These are phyloP conservation scores for Cossypha dichroa DNA, from an alignment of 2,797 vertebrate species.

Conservation along the genomic window DNA sequence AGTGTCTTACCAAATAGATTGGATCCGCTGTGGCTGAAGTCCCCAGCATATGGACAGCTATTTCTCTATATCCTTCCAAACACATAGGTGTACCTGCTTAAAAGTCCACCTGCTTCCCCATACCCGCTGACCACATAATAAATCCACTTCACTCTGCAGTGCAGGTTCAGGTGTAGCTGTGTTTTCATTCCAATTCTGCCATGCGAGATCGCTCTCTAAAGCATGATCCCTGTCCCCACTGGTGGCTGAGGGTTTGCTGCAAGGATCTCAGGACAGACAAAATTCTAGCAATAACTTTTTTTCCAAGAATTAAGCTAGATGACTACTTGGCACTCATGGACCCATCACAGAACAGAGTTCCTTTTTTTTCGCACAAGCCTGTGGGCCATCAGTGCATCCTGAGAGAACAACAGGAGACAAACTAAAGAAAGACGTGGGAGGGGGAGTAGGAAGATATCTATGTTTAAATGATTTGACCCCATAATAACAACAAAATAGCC, in stretches of 20 bases:
- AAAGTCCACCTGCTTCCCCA: not conserved
- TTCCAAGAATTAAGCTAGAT: not conserved
- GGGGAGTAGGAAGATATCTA: conserved; percentile 23
- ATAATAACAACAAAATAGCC: conserved; percentile 38
- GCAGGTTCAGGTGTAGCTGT: not conserved
- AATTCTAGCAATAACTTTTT: not conserved
- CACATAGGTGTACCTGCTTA: not conserved
- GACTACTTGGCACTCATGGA: not conserved
- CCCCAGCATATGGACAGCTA: rapidly evolving
- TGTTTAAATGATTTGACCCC: conserved; percentile 25
- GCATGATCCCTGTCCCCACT: not conserved
- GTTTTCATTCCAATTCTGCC: not conserved
- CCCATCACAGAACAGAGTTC: not conserved
- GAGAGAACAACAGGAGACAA: conserved; percentile 21
- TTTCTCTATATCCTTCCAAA: not conserved
- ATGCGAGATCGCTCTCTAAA: rapidly evolving
- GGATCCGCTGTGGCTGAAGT: not conserved
- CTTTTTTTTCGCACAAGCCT: not conserved
- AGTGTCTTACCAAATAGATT: rapidly evolving
- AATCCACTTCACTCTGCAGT: not conserved
- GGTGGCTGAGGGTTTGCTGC: not conserved
- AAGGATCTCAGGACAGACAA: not conserved
- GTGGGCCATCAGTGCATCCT: not conserved
- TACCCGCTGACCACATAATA: not conserved
- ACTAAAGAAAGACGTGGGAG: conserved; percentile 34